Percentiles rank a stretch among this genome's conserved stretches.
These are phyloP conservation scores for Conger conger DNA, from an alignment of 2,113 vertebrate genomes.

Conservation along the genomic window DNA sequence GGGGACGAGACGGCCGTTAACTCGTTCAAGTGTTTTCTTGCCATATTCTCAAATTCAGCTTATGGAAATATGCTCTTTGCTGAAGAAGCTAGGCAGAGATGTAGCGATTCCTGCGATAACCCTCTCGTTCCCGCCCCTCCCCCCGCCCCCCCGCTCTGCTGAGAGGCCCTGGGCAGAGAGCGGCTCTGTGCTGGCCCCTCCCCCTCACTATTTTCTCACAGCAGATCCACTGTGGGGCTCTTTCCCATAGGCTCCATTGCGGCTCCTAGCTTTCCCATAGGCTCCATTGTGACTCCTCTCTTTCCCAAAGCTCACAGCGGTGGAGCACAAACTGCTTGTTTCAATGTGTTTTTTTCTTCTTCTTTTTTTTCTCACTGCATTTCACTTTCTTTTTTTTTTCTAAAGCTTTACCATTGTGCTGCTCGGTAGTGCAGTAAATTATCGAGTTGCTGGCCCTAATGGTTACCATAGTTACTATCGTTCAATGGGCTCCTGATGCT, in stretches of 20 bases:
- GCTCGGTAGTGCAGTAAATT: conserved; percentile 16
- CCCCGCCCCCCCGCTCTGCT: conserved; percentile 41
- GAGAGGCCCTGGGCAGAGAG: conserved; percentile 44
- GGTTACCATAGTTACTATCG: conserved; percentile 25
- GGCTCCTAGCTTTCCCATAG: background rate
- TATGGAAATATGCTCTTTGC: conserved; percentile 38
- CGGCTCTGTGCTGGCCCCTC: conserved; percentile 38
- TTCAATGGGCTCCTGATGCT: conserved; percentile 19
- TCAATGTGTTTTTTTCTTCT: background rate
- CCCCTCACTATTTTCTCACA: conserved; percentile 33
- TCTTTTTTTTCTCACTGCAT: background rate
- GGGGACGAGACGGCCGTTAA: background rate
- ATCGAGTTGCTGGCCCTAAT: conserved; percentile 7
- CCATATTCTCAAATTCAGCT: conserved; percentile 31
- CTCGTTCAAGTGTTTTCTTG: conserved; percentile 16
- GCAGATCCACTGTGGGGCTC: conserved; percentile 7
- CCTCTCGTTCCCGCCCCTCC: conserved; percentile 10
- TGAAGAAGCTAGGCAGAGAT: conserved; percentile 21
- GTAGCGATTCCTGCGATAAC: conserved; percentile 47
- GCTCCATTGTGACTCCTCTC: background rate
- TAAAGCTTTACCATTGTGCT: conserved; percentile 1
- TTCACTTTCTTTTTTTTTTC: background rate
- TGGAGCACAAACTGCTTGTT: background rate
- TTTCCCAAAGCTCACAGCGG: background rate
- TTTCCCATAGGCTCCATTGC: background rate